Conservation (phyloP, 2,797 vertebrate species). For the Acanthurus leucopareius region DNA sequence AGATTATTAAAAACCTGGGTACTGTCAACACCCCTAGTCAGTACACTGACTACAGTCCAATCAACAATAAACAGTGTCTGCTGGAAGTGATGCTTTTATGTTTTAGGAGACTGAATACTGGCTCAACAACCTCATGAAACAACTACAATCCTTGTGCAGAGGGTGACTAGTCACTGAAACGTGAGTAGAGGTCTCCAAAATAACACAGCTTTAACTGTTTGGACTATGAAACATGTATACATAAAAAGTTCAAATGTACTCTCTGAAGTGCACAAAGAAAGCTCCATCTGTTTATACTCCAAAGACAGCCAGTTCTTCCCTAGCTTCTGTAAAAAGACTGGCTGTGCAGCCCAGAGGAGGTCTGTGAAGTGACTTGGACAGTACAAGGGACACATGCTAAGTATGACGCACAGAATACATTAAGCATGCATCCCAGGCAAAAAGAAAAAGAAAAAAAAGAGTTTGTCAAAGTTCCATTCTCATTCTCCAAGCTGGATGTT, state of each 20-base stretch:
- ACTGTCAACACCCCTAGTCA: background rate
- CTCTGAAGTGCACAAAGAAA: constrained; percentile 81
- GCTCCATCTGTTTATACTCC: constrained; percentile 77
- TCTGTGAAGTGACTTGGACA: constrained; percentile 76
- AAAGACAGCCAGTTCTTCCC: constrained; percentile 76
- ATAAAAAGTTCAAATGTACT: constrained; percentile 75
- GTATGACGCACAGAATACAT: constrained; percentile 65
- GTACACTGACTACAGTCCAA: background rate
- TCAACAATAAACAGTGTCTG: background rate
- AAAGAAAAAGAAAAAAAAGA: constrained; percentile 16
- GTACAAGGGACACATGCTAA: constrained; percentile 68
- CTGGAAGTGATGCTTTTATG: background rate
- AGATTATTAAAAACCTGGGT: no score
- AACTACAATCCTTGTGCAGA: background rate
- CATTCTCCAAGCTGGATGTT: constrained; percentile 35
- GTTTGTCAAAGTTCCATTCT: constrained; percentile 36
- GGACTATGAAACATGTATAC: constrained; percentile 65
- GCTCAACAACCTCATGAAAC: background rate
- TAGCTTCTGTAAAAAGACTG: constrained; percentile 67
- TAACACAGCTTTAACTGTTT: constrained; percentile 48
- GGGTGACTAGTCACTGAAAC: constrained; percentile 14
- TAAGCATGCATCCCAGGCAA: constrained; percentile 34
- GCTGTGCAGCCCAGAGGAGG: constrained; percentile 78
- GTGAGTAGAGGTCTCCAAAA: constrained; percentile 35
- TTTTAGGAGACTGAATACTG: background rate